phyloP scores from a whole-genome alignment of 2,113 vertebrate species.

The Lamprologus callipterus region DNA sequence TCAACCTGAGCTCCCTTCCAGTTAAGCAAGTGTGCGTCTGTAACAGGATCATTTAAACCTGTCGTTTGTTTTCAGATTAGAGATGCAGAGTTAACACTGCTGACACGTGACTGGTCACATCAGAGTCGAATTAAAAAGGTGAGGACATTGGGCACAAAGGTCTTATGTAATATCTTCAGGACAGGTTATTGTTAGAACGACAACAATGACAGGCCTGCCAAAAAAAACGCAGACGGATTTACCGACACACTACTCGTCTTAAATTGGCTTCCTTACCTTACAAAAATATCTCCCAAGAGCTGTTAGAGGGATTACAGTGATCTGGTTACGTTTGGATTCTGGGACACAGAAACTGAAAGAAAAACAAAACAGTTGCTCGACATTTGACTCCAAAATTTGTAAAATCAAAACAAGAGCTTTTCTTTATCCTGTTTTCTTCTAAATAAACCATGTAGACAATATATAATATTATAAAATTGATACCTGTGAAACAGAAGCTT shows the following conservation, averaged over 20 bases:
- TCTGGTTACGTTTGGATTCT: background rate
- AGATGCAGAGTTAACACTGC: background rate
- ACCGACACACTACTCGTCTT: background rate
- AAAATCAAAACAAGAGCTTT: background rate
- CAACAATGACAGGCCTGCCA: background rate
- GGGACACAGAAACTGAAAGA: background rate
- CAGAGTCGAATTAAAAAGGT: background rate
- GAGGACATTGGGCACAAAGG: background rate
- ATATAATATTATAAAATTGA: background rate
- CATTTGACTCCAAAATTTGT: background rate
- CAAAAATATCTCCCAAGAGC: background rate
- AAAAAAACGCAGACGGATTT: background rate
- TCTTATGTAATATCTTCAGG: background rate
- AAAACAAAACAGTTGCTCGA: fast-evolving
- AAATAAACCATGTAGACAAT: background rate
- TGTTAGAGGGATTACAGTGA: background rate
- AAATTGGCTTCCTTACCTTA: background rate
- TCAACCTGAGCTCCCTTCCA: background rate
- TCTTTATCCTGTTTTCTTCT: fast-evolving
- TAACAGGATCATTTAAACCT: background rate
- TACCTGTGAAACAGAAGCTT: background rate
- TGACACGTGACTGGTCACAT: background rate
- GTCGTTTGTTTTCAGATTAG: slow-evolving; percentile 10
- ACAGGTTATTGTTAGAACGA: background rate
- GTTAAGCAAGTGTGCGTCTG: background rate